These are phyloP conservation scores for Cyclophora albipunctata DNA, from an alignment of 2,888 invertebrate genomes.

Conservation along the genomic window DNA sequence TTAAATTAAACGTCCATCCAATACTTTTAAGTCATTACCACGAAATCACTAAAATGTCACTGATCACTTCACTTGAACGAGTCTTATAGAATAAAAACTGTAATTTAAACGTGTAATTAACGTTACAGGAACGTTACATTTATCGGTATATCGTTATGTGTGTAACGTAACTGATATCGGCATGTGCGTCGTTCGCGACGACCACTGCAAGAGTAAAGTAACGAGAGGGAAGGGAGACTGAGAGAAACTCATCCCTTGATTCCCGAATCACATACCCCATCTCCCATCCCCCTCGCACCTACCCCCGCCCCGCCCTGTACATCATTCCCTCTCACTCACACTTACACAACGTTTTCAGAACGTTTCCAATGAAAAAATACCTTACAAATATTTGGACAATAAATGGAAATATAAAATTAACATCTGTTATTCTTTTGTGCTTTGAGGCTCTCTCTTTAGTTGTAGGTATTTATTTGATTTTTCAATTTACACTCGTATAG, in stretches of 20 bases:
- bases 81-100: too few species aligned
- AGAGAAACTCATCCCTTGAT: constrained; percentile 76
- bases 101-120: too few species aligned
- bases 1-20: constrained; percentile 10
- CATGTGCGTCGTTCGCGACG: constrained; percentile 65
- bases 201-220: constrained; percentile 57
- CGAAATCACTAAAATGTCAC: constrained; percentile 7
- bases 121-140: too few species aligned
- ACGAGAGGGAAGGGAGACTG: constrained; percentile 53
- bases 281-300: constrained; percentile 58
- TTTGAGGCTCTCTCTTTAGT: constrained; percentile 2
- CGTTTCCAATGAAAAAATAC: constrained; percentile 33
- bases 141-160: constrained; percentile 8
- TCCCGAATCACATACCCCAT: constrained; percentile 70
- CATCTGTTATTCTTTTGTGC: constrained; percentile 13
- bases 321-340: constrained; percentile 69
- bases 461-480: not conserved
- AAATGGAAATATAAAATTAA: constrained; percentile 12
- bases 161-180: constrained; percentile 33
- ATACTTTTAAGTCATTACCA: constrained; percentile 1
- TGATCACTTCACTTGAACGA: too few species aligned
- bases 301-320: constrained; percentile 46
- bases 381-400: constrained; percentile 17
- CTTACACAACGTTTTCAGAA: constrained; percentile 55
- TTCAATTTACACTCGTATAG: too few species aligned